phyloP scores from a whole-genome alignment of 2,113 vertebrate species.

The Paramisgurnus dabryanus region DNA sequence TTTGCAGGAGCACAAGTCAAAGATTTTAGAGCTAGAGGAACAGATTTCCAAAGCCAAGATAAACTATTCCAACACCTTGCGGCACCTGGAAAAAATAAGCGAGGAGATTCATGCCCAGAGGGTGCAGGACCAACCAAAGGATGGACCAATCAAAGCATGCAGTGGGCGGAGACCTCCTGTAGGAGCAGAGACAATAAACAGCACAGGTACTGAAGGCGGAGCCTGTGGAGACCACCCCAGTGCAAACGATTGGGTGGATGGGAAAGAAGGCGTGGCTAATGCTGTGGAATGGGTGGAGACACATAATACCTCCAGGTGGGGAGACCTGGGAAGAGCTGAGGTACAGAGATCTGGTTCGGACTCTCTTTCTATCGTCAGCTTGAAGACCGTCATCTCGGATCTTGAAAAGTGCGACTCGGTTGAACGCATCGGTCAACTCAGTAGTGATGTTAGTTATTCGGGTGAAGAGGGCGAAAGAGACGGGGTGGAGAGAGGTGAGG shows the following conservation, averaged over 20 bases:
- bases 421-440: slow-evolving; percentile 81
- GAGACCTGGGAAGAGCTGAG: slow-evolving; percentile 64
- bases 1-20: slow-evolving; percentile 85
- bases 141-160: slow-evolving; percentile 47
- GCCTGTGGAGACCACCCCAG: slow-evolving; percentile 4
- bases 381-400: slow-evolving; percentile 85
- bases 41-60: slow-evolving; percentile 83
- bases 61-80: slow-evolving; percentile 82
- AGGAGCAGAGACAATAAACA: slow-evolving; percentile 70
- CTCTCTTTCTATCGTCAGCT: slow-evolving; percentile 79
- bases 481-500: slow-evolving; percentile 2
- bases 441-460: slow-evolving; percentile 67
- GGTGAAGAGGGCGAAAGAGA: slow-evolving; percentile 55
- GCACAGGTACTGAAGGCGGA: slow-evolving; percentile 43
- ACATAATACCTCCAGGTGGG: slow-evolving; percentile 68
- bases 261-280: slow-evolving; percentile 66
- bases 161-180: slow-evolving; percentile 71
- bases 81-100: slow-evolving; percentile 89
- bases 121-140: slow-evolving; percentile 53
- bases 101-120: slow-evolving; percentile 88
- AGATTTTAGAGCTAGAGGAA: slow-evolving; percentile 80
- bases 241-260: slow-evolving; percentile 62
- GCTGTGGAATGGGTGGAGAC: slow-evolving; percentile 69
- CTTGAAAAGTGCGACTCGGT: slow-evolving; percentile 89
- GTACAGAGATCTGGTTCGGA: slow-evolving; percentile 67